Evolutionary conservation across 2,888 invertebrate species (phyloP).

Genomic region (Apantesis nais): DNA sequence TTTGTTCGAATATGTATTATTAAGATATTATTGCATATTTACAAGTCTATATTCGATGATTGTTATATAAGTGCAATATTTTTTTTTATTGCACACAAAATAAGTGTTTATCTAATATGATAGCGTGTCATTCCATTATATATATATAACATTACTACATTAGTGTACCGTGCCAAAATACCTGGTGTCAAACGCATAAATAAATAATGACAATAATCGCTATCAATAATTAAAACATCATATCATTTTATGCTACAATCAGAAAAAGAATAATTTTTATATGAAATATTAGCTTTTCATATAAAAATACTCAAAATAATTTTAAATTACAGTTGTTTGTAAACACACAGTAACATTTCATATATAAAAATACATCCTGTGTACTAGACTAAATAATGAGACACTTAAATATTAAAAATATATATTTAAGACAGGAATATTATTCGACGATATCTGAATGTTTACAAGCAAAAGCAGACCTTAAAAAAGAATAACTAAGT

Average conservation of each 20-base stretch:
- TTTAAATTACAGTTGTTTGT: constrained; percentile 32
- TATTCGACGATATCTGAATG: constrained; percentile 20
- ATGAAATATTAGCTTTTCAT: constrained; percentile 13
- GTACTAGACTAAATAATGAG: constrained; percentile 1
- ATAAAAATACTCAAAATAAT: constrained; percentile 15
- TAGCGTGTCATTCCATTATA: neutral
- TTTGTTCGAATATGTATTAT: constrained; percentile 7
- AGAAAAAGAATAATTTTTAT: constrained; percentile 2
- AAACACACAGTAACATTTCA: constrained; percentile 26
- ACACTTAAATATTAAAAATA: neutral
- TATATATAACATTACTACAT: constrained; percentile 25
- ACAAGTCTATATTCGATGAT: constrained; percentile 11
- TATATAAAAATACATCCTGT: constrained; percentile 33
- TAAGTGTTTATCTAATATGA: constrained; percentile 2
- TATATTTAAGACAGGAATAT: constrained; percentile 30
- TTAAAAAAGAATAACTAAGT: constrained; percentile 20
- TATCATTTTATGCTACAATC: constrained; percentile 5
- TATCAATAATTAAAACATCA: constrained; percentile 39
- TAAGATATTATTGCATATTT: constrained; percentile 4
- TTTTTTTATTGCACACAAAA: neutral
- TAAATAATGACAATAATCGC: constrained; percentile 25
- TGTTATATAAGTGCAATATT: neutral
- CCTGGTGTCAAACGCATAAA: constrained; percentile 42
- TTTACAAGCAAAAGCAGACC: constrained; percentile 42
- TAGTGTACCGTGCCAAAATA: constrained; percentile 50